Conservation (phyloP, 2,113 vertebrate species). For the Cebus imitator region DNA sequence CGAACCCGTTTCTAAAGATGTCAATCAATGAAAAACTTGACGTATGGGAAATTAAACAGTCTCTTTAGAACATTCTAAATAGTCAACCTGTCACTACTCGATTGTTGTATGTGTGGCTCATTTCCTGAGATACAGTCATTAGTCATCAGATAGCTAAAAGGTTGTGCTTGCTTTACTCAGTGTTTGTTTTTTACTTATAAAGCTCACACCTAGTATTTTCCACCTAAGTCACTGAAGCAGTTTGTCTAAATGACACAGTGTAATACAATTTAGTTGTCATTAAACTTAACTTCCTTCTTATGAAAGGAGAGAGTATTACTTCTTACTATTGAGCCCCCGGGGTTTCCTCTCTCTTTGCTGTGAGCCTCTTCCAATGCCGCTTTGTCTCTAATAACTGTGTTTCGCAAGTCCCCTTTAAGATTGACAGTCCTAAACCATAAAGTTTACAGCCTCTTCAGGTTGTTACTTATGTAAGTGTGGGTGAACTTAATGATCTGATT, state of each 20-base stretch:
- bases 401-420: constrained; percentile 31
- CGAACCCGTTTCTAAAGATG: constrained; percentile 26
- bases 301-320: background rate
- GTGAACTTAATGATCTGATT: background rate
- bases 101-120: background rate
- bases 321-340: background rate
- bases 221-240: background rate
- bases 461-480: background rate
- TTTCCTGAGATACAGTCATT: constrained; percentile 44
- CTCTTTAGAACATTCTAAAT: constrained; percentile 17
- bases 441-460: background rate
- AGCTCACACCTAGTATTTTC: constrained; percentile 37
- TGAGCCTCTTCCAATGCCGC: background rate
- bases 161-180: constrained; percentile 47
- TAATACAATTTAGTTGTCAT: constrained; percentile 54
- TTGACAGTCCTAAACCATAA: background rate
- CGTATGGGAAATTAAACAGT: constrained; percentile 46
- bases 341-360: constrained; percentile 40
- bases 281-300: constrained; percentile 35
- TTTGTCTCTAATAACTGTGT: background rate
- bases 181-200: constrained; percentile 37
- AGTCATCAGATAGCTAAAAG: constrained; percentile 52
- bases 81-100: constrained; percentile 26
- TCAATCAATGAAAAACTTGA: constrained; percentile 43
- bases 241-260: background rate